Evolutionary conservation across 2,797 vertebrate species (phyloP).

Genomic region (Phoxinus dragarum): DNA sequence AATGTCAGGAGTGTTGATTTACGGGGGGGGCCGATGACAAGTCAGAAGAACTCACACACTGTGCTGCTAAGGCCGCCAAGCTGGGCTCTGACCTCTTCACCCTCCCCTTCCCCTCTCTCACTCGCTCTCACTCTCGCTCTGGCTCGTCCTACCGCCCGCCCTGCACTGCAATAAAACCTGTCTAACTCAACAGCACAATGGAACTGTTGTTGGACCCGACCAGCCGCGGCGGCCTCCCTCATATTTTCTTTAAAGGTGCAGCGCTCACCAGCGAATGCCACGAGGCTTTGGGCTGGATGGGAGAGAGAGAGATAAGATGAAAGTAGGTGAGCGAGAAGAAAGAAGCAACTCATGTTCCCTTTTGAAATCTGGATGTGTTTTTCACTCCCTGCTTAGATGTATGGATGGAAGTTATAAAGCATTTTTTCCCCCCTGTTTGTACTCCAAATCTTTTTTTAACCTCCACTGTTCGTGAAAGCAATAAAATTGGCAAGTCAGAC

Average conservation of each 20-base stretch:
- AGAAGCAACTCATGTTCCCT: constrained; percentile 33
- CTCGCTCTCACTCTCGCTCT: constrained; percentile 70
- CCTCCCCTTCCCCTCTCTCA: constrained; percentile 78
- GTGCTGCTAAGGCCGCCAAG: constrained; percentile 79
- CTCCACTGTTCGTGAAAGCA: constrained; percentile 52
- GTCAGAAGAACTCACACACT: constrained; percentile 80
- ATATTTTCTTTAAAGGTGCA: constrained; percentile 88
- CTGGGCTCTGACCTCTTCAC: constrained; percentile 82
- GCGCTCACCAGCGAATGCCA: constrained; percentile 79
- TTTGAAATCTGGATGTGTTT: constrained; percentile 35
- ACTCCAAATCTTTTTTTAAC: constrained; percentile 49
- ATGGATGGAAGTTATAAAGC: constrained; percentile 49
- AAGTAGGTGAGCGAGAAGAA: constrained; percentile 62
- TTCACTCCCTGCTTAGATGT: constrained; percentile 32
- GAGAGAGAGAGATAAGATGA: constrained; percentile 59
- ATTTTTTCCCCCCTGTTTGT: constrained; percentile 42
- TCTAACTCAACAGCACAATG: constrained; percentile 83
- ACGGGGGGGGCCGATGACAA: constrained; percentile 82
- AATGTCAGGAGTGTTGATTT: constrained; percentile 84
- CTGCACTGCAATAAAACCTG: constrained; percentile 78
- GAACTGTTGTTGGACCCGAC: constrained; percentile 80
- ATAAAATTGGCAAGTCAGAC: constrained; percentile 58
- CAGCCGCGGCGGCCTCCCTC: constrained; percentile 72
- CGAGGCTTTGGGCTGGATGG: constrained; percentile 65
- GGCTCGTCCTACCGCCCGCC: constrained; percentile 62